These are phyloP conservation scores for Neoitamus cyanurus DNA, from an alignment of 2,888 invertebrate species.

Conservation along the genomic window DNA sequence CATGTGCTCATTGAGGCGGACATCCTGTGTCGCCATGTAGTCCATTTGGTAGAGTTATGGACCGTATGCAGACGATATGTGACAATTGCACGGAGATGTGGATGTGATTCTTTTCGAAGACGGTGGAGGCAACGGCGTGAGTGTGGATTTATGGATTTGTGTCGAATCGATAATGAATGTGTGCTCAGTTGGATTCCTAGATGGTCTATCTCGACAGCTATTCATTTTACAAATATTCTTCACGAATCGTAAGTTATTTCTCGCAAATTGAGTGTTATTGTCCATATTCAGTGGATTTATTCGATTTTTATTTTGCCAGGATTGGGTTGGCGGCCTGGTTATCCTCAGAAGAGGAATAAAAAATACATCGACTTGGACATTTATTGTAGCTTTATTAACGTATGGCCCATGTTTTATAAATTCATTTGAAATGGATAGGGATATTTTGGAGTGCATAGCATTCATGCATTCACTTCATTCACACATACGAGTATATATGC, in stretches of 20 bases:
- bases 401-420: neutral
- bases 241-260: neutral
- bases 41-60: slow-evolving; percentile 24
- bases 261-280: neutral
- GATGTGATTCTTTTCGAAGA: neutral
- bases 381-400: neutral
- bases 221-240: neutral
- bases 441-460: too few relatives aligned
- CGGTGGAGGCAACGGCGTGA: neutral
- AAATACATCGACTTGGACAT: neutral
- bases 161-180: slow-evolving; percentile 17
- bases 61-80: slow-evolving; percentile 41
- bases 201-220: neutral
- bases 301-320: neutral
- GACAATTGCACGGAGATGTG: slow-evolving; percentile 21
- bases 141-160: slow-evolving; percentile 22
- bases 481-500: too few relatives aligned
- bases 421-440: too few relatives aligned
- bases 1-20: slow-evolving; percentile 28
- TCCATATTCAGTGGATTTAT: neutral
- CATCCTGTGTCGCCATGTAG: slow-evolving; percentile 25
- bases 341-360: neutral
- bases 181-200: neutral
- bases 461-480: too few relatives aligned
- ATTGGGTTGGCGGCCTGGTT: neutral